A percentile compares a stretch with the other conserved stretches of the same genome.
These are phyloP conservation scores for Serilophus lunatus DNA, from an alignment of 2,113 vertebrate species.

Conservation along the genomic window DNA sequence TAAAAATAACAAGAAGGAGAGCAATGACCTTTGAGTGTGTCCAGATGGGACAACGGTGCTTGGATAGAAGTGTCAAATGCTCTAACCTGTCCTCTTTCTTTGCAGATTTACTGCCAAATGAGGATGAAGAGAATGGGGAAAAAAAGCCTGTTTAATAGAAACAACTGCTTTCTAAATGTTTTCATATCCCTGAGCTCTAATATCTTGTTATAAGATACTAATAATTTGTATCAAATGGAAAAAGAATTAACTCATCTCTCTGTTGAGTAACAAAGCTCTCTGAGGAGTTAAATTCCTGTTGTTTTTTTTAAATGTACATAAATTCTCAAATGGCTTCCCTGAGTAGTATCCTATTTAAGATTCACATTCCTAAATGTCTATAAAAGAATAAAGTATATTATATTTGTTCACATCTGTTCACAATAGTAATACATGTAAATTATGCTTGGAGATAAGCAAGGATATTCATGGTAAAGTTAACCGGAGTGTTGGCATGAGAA, in stretches of 20 bases:
- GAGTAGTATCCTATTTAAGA: background rate
- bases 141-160: background rate
- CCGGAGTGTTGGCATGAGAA: background rate
- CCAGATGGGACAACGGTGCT: background rate
- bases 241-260: background rate
- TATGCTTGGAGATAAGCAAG: background rate
- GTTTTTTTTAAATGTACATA: background rate
- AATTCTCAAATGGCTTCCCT: background rate
- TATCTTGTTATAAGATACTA: background rate
- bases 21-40: background rate
- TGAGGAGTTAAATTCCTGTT: background rate
- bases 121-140: rapidly evolving
- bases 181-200: background rate
- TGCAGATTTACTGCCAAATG: background rate
- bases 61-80: background rate
- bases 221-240: background rate
- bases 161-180: background rate
- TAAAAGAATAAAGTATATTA: background rate
- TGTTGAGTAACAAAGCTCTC: background rate
- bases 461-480: background rate
- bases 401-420: background rate
- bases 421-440: background rate
- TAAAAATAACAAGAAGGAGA: background rate
- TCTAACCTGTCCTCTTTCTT: background rate
- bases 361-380: background rate